Conservation (phyloP, 2,888 invertebrate genomes). For the Monopis laevigella region DNA sequence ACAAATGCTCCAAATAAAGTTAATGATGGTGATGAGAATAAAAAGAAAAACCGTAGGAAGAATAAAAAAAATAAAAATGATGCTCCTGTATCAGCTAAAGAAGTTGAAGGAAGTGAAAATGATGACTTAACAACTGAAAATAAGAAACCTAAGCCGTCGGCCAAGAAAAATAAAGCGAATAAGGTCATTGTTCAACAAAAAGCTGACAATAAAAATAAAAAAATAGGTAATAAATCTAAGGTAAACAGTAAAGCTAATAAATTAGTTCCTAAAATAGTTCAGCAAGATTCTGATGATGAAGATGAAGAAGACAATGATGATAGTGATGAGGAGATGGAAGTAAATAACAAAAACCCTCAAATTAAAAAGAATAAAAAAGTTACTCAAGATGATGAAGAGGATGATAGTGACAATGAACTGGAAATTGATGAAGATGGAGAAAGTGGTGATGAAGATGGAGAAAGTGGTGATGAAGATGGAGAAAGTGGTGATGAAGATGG, state of each 20-base stretch:
- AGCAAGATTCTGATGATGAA: neutral
- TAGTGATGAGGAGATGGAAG: neutral
- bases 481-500: neutral
- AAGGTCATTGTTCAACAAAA: neutral
- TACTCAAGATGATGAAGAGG: neutral
- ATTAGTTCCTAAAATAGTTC: neutral
- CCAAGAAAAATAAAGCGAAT: too few relatives aligned
- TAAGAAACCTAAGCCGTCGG: too few relatives aligned
- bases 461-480: neutral
- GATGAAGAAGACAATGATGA: neutral
- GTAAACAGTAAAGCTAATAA: neutral
- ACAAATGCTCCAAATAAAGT: too few relatives aligned
- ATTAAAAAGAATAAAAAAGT: constrained; percentile 1
- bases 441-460: neutral
- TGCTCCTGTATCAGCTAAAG: too few relatives aligned
- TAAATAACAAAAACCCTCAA: neutral
- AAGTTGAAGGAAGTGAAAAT: too few relatives aligned
- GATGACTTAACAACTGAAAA: too few relatives aligned
- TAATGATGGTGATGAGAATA: too few relatives aligned
- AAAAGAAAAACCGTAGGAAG: too few relatives aligned
- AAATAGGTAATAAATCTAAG: constrained; percentile 4
- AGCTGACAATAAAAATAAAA: constrained; percentile 1
- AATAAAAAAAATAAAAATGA: too few relatives aligned
- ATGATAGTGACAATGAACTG: neutral
- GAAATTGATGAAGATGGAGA: neutral